Evolutionary conservation across 1,140 invertebrate species (phyloP), one percentile per base, ranked within the genome.

Genomic region (Tribolium madens): DNA sequence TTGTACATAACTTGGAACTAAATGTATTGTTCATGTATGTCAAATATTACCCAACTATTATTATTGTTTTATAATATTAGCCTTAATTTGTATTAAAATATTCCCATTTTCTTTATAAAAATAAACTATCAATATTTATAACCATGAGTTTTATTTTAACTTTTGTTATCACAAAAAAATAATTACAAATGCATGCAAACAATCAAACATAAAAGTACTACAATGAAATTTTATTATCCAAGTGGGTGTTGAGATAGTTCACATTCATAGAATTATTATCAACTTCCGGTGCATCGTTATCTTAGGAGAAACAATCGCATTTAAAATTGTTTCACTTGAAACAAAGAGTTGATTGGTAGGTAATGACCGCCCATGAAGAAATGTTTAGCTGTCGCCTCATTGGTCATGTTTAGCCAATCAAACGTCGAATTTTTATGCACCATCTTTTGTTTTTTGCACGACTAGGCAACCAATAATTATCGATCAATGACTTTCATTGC

Each of bases 11-110:
- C 53, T 60, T 26, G 17, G 13, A 52, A 52, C 14, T 64, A 64
- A 64, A 33, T 64, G 57, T 64, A 64, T 64, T 64, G 26, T 64
- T 64, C 57, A 64, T 64, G 57, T 64, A 64, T 64, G 26, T 64
- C 57, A 33, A 14, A 64, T 64, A 33, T 31, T 64, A 64, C 57
- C 21, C 36, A 31, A 64, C 36, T 64, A 64, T 33, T 13, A 33
- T 26, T 31, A 64, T 60, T 60, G n/a, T 64, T 64, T 64, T 64
- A 64, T 64, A 64, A 64, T 64, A 9, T 64, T 64, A 64, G 57
- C n/a, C 17, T 14, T 64, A 31, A 64, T 64, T 64, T 64, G 26
- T 33, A 64, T 64, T 64, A 64, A 64, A 42, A 64, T 64, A 64
- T 64, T 64, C 57, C 57, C 57, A 64, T 33, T 64, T 60, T 64